These are phyloP conservation scores for Aphaenogaster floridana DNA, from an alignment of 1,140 invertebrate species.

Conservation along the genomic window DNA sequence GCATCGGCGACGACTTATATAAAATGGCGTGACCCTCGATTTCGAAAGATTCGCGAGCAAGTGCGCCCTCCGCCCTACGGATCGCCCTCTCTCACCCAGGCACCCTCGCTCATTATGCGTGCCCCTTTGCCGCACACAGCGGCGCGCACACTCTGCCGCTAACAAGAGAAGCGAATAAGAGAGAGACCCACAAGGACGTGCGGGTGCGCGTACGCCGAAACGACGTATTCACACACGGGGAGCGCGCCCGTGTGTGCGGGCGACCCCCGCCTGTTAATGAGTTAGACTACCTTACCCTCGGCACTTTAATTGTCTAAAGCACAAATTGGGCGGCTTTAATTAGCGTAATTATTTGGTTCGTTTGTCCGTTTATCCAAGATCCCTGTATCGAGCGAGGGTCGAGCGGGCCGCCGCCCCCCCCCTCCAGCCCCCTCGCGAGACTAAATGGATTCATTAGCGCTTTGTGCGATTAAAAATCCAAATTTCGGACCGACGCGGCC, in stretches of 20 bases:
- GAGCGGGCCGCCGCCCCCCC: neutral
- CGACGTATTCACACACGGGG: conserved; percentile 52
- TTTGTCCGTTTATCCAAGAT: conserved; percentile 81
- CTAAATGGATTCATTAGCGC: conserved; percentile 76
- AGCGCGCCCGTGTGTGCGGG: conserved; percentile 44
- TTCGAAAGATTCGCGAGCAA: conserved; percentile 54
- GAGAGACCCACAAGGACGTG: conserved; percentile 43
- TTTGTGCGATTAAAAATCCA: conserved; percentile 75
- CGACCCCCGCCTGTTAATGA: conserved; percentile 79
- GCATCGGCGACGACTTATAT: neutral
- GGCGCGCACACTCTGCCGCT: conserved; percentile 28
- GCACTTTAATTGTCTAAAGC: conserved; percentile 85
- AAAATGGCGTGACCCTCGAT: neutral
- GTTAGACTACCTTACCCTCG: conserved; percentile 79
- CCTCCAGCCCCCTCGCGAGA: neutral
- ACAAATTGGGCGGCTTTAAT: conserved; percentile 86
- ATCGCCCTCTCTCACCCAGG: conserved; percentile 36
- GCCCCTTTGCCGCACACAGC: conserved; percentile 57
- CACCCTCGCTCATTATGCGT: conserved; percentile 64
- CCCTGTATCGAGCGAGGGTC: conserved; percentile 73
- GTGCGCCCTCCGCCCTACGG: conserved; percentile 37
- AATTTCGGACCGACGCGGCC: conserved; percentile 45
- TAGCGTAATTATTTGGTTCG: conserved; percentile 86
- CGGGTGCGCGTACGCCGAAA: conserved; percentile 43
- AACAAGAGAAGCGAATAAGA: conserved; percentile 57